Percentiles rank a stretch among this genome's conserved stretches.
Evolutionary conservation across 2,888 invertebrate genomes (phyloP).

Genomic region (Chaitophorus viminalis): DNA sequence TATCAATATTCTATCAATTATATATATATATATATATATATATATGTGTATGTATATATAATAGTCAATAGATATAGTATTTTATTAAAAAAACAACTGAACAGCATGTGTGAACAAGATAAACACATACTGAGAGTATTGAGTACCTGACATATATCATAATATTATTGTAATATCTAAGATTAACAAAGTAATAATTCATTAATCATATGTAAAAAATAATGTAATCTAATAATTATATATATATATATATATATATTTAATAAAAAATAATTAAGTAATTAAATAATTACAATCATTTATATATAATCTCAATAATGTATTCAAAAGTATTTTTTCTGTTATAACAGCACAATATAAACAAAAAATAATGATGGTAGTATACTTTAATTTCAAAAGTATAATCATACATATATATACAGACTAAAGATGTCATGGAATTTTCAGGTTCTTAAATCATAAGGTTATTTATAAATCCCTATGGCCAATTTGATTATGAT

Average conservation of each 20-base stretch:
- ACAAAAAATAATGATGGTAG: neutral
- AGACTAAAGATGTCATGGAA: slow-evolving; percentile 15
- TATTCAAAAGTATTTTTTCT: neutral
- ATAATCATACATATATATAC: neutral
- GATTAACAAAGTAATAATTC: slow-evolving; percentile 29
- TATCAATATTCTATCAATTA: too few relatives aligned
- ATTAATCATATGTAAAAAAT: neutral
- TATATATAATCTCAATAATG: neutral
- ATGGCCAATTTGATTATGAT: neutral
- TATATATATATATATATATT: too few relatives aligned
- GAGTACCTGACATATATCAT: slow-evolving; percentile 30
- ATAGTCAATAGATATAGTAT: too few relatives aligned
- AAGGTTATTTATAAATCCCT: neutral
- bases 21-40: too few relatives aligned
- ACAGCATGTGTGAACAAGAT: slow-evolving; percentile 22
- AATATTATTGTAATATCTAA: slow-evolving; percentile 23
- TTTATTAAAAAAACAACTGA: slow-evolving; percentile 20
- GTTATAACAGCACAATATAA: neutral
- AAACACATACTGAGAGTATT: slow-evolving; percentile 42
- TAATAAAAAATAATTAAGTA: neutral
- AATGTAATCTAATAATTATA: slow-evolving; percentile 5
- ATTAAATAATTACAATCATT: neutral
- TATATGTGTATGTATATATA: too few relatives aligned
- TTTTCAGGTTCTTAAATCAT: neutral
- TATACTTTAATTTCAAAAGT: neutral